These are phyloP conservation scores for Myotis lucifugus DNA, from an alignment of 2,113 vertebrate genomes.

Conservation along the genomic window DNA sequence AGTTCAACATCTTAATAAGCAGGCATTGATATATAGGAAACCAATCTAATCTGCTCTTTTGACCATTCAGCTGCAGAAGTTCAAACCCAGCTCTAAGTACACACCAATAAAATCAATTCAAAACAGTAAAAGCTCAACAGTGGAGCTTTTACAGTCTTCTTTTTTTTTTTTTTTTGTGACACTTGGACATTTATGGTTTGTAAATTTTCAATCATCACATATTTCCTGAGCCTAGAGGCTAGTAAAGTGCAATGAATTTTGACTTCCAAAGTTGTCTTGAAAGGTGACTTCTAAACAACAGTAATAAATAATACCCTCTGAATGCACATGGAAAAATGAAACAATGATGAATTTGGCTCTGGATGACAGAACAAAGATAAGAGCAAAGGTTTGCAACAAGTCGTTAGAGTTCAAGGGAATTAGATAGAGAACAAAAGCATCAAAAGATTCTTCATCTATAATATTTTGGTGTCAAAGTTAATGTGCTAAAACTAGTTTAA, in stretches of 20 bases:
- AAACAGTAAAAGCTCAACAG: neutral
- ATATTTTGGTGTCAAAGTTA: conserved; percentile 77
- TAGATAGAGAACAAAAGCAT: conserved; percentile 63
- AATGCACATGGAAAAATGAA: neutral
- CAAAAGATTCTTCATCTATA: conserved; percentile 66
- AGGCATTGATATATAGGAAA: neutral
- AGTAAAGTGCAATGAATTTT: neutral
- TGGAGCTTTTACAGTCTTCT: neutral
- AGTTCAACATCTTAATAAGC: conserved; percentile 25
- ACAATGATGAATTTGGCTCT: neutral
- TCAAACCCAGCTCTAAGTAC: neutral
- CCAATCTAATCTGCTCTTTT: neutral
- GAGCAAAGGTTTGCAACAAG: neutral
- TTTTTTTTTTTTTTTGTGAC: neutral
- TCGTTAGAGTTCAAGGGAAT: neutral
- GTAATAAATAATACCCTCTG: neutral
- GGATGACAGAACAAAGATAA: neutral
- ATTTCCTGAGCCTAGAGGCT: neutral
- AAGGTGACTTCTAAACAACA: neutral
- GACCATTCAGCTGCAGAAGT: neutral
- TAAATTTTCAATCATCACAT: neutral
- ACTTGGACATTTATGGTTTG: neutral
- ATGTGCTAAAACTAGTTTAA: conserved; percentile 82
- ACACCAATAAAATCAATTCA: conserved; percentile 6
- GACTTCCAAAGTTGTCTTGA: neutral